phyloP scores from a whole-genome alignment of 2,797 vertebrate species.

The Oryzias dopingdopingensis region DNA sequence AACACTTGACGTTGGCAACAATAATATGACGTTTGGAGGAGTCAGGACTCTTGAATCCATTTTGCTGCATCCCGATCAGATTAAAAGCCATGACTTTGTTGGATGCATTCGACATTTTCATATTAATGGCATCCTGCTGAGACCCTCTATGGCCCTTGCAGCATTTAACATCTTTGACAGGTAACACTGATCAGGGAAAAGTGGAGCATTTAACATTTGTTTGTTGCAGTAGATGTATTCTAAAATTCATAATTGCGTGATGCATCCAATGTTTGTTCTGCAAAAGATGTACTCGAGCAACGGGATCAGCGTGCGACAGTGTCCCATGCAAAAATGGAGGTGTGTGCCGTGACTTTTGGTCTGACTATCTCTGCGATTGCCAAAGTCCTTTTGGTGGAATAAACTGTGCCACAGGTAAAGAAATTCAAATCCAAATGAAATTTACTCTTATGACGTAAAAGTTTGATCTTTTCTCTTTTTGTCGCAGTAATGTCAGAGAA shows the following conservation, averaged over 20 bases:
- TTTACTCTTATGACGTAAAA: neutral
- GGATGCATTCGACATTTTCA: constrained; percentile 76
- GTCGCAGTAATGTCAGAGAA: constrained; percentile 68
- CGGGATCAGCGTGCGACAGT: constrained; percentile 55
- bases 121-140: constrained; percentile 71
- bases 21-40: constrained; percentile 75
- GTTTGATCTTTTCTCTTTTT: neutral
- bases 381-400: constrained; percentile 67
- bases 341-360: constrained; percentile 76
- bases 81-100: constrained; percentile 77
- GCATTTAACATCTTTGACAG: constrained; percentile 68
- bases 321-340: constrained; percentile 72
- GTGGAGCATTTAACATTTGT: too few relatives aligned
- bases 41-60: constrained; percentile 68
- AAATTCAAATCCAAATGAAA: neutral
- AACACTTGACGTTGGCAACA: constrained; percentile 73
- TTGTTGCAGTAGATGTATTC: neutral
- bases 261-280: too few relatives aligned
- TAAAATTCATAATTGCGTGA: neutral
- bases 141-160: constrained; percentile 60
- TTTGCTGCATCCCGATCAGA: constrained; percentile 60
- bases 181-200: constrained; percentile 31
- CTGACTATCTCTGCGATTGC: constrained; percentile 74
- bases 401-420: constrained; percentile 69
- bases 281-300: constrained; percentile 68